Evolutionary conservation across 2,888 invertebrate genomes (phyloP), one percentile per base, ranked within the genome.

Genomic region (Thelaira solivaga): DNA sequence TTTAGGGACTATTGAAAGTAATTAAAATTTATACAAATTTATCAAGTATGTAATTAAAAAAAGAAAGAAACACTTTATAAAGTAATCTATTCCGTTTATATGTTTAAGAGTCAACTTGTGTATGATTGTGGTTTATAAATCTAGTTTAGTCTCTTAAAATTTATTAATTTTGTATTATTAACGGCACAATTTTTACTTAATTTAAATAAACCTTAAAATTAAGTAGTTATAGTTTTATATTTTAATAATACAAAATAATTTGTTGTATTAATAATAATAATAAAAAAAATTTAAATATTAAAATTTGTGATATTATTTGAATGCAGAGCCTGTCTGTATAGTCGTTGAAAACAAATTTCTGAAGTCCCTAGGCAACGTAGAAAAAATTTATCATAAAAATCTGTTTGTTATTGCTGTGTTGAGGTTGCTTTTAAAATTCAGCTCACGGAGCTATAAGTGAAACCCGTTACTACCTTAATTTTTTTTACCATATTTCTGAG

Each of bases 141-240:
- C 20, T 26, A 47, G 8, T 51, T 59, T 69, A 4, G 2, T 39
- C 29, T 59, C 4, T 39, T 16, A 20, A 29, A 43, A 34, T n/a
- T n/a, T n/a, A 45, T 26, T 3, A 55, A 34, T 62, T 53, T 61
- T 61, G 29, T 51, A 55, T 41, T 51, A 55, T 41, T 11, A 13
- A 51, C 57, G 72, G 72, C 72, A 55, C 64, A 72, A 57, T 36
- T 36, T 72, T 31, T 72, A 57, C 72, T 72, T 72, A 64, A 72
- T 61, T 43, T 51, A 51, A 18, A 16, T 41, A 16, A 45, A 20
- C 11, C 8, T 53, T 26, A 62, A 11, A 36, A n/a, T 24, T 53
- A 62, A 24, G 47, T 36, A 26, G 24, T 20, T 13, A 57, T 7
- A 13, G 11, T 18, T 51, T 34, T n/a, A 29, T 68, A 34, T 57